A percentile compares a stretch with the other conserved stretches of the same genome.
phyloP scores from a whole-genome alignment of 1,140 invertebrate genomes.

The Stegodyphus mimosarum region DNA sequence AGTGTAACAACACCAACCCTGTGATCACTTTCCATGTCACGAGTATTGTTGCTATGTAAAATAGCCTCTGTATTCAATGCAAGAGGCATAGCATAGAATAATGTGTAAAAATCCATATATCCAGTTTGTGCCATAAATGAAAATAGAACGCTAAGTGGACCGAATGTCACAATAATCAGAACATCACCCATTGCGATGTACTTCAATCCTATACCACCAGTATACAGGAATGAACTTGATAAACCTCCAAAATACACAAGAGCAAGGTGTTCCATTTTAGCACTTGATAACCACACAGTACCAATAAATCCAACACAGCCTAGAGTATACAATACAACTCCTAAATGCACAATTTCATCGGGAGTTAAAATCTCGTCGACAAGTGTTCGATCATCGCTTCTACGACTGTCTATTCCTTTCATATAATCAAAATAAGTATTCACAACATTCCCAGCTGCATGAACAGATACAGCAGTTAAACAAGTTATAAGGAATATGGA shows the following conservation, averaged over 20 bases:
- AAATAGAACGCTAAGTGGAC: slow-evolving; percentile 93
- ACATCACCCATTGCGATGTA: slow-evolving; percentile 93
- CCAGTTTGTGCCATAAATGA: slow-evolving; percentile 93
- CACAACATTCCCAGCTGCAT: slow-evolving; percentile 95
- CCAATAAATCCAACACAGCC: slow-evolving; percentile 90
- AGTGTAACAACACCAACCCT: slow-evolving; percentile 90
- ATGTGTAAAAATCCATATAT: slow-evolving; percentile 82
- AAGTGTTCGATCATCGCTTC: slow-evolving; percentile 91
- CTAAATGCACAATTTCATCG: slow-evolving; percentile 87
- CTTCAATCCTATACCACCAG: slow-evolving; percentile 92
- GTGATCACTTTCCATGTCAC: slow-evolving; percentile 87
- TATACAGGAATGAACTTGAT: slow-evolving; percentile 91
- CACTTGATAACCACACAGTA: slow-evolving; percentile 82
- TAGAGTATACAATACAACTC: slow-evolving; percentile 85
- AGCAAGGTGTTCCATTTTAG: slow-evolving; percentile 92
- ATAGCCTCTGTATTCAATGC: slow-evolving; percentile 95
- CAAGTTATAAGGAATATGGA: slow-evolving; percentile 82
- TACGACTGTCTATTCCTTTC: slow-evolving; percentile 88
- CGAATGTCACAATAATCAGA: slow-evolving; percentile 91
- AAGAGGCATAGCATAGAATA: slow-evolving; percentile 92
- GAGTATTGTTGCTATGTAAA: slow-evolving; percentile 92
- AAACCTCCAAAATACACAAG: slow-evolving; percentile 94
- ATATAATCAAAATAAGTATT: slow-evolving; percentile 96
- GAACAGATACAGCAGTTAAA: slow-evolving; percentile 88
- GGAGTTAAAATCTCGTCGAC: slow-evolving; percentile 86